A percentile compares a stretch with the other conserved stretches of the same genome.
Evolutionary conservation across 2,113 vertebrate species (phyloP).

Genomic region (Aphyosemion australe): DNA sequence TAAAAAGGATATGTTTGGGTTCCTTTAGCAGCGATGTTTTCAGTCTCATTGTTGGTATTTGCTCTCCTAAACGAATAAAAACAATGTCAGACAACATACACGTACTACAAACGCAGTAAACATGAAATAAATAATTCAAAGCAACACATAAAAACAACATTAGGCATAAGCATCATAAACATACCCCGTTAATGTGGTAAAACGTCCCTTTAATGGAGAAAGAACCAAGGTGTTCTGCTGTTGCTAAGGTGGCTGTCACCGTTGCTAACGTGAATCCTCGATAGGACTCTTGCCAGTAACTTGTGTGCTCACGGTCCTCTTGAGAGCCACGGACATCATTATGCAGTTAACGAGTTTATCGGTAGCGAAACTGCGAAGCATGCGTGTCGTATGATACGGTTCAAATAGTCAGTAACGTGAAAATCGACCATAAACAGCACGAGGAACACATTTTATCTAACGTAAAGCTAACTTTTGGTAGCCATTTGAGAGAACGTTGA

Average conservation of each 20-base stretch:
- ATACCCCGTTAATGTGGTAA: background rate
- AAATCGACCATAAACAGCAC: background rate
- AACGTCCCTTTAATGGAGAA: background rate
- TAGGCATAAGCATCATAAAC: background rate
- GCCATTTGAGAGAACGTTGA: conserved; percentile 30
- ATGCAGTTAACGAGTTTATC: background rate
- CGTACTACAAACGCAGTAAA: background rate
- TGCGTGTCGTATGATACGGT: background rate
- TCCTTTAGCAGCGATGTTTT: conserved; percentile 93
- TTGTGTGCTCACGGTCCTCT: conserved; percentile 28
- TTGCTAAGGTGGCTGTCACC: conserved; percentile 70
- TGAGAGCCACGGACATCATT: conserved; percentile 12
- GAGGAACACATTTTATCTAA: background rate
- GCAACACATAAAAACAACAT: background rate
- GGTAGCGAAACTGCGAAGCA: background rate
- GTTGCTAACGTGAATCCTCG: conserved; percentile 60
- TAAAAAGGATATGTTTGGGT: conserved; percentile 98
- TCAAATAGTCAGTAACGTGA: background rate
- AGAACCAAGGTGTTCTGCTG: conserved; percentile 51
- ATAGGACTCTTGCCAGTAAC: conserved; percentile 11
- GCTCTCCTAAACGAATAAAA: conserved; percentile 30
- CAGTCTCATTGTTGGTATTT: conserved; percentile 81
- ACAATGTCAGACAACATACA: background rate
- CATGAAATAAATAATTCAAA: background rate
- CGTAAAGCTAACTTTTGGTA: conserved; percentile 30